These are phyloP conservation scores for Apamea monoglypha DNA, from an alignment of 2,888 invertebrate genomes.

Conservation along the genomic window DNA sequence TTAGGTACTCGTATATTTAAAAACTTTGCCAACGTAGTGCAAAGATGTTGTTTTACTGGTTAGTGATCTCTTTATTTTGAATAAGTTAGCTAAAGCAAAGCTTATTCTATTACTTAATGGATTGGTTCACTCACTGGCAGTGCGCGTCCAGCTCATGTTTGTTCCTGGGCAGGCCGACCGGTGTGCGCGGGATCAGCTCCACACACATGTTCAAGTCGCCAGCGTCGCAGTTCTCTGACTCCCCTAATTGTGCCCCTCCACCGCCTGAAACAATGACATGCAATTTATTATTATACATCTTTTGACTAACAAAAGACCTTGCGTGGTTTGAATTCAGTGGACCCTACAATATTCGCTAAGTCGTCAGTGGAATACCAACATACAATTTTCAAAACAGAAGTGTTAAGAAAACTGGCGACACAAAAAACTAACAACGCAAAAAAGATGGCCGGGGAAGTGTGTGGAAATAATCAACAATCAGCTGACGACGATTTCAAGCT, in stretches of 20 bases:
- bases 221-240: slow-evolving; percentile 81
- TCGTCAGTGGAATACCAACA: background rate
- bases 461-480: slow-evolving; percentile 33
- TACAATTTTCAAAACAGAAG: background rate
- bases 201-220: slow-evolving; percentile 81
- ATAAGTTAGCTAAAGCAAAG: background rate
- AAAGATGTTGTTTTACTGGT: background rate
- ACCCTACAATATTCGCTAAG: background rate
- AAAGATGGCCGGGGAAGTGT: slow-evolving; percentile 3
- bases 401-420: background rate
- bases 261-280: slow-evolving; percentile 72
- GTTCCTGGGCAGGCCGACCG: slow-evolving; percentile 82
- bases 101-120: background rate
- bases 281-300: background rate
- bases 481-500: slow-evolving; percentile 32
- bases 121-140: slow-evolving; percentile 78
- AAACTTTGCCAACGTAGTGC: background rate
- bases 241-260: slow-evolving; percentile 79
- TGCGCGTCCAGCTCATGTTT: slow-evolving; percentile 83
- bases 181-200: slow-evolving; percentile 80
- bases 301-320: background rate
- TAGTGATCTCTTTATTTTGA: background rate
- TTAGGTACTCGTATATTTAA: background rate
- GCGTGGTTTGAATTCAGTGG: background rate
- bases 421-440: slow-evolving; percentile 7